Evolutionary conservation across 35 echinoderm and acorn worm genomes (phyloP), one percentile per base, ranked within the genome.

Genomic region (Holothuria glaberrima): DNA sequence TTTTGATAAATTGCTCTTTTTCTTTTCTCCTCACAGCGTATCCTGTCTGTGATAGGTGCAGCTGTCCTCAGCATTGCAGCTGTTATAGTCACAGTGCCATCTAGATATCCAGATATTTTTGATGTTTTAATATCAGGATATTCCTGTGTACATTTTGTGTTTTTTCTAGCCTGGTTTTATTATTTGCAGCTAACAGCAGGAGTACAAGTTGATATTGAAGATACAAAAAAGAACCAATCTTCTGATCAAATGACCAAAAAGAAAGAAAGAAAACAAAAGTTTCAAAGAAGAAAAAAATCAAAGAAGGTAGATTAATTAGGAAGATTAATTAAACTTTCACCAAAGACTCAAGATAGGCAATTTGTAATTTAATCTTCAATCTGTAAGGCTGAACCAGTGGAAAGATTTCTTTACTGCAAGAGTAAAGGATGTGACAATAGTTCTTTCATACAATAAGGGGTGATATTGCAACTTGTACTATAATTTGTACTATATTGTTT

Each of bases 61-160:
- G 36, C 62, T 17, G 30, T 65, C 7, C 88, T 99, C 16, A 91
- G 87, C 63, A 20, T 68, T 24, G 36, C 76, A 57, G 67, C 80
- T 34, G 32, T 99, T 1, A 2, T 68, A 6, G 54, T 95, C 17
- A 41, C 79, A 75, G 81, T 93, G 45, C 97, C 97, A 5, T 30
- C 56, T 13, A 89, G 89, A 44, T 99, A 91, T 68, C 97, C 97
- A 18, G 97, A 99, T 48, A 68, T 99, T 10, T 95, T 67, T 62
- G 91, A 93, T 3, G 91, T 99, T 27, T 66, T 95, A 9, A 59
- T 95, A 52, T 99, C 97, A 14, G 64, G 86, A 0, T 95, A 85
- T 58, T 90, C 93, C 75, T 99, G 97, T 60, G 76, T 67, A 19
- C 97, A 99, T 73, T 99, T 99, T 75, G 21, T 99, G 25, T 60